Conservation (phyloP, 2,113 vertebrate genomes). For the Cyphomyrus plagiostoma region DNA sequence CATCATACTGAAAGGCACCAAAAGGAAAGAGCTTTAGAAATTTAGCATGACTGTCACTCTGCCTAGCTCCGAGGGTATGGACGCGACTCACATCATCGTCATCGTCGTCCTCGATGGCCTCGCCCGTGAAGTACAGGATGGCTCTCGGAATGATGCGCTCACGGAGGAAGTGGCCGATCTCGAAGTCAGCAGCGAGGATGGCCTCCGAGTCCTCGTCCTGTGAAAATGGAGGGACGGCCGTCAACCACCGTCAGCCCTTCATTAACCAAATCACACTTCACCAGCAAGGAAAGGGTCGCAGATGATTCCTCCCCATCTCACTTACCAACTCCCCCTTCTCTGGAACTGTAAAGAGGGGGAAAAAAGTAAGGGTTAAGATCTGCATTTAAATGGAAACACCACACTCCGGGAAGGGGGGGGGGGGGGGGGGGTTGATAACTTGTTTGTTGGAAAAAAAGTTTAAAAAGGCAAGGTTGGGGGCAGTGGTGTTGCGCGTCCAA, state of each 20-base stretch:
- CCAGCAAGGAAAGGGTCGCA: neutral
- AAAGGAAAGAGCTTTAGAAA: slow-evolving; percentile 25
- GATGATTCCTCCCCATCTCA: neutral
- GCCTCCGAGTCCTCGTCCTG: slow-evolving; percentile 96
- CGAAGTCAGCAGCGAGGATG: slow-evolving; percentile 90
- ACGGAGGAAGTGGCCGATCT: slow-evolving; percentile 96
- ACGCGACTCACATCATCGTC: slow-evolving; percentile 70
- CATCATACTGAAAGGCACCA: slow-evolving; percentile 77
- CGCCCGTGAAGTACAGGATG: slow-evolving; percentile 95
- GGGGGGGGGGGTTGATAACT: too few species aligned
- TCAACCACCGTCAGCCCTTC: neutral
- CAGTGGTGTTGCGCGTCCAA: too few species aligned
- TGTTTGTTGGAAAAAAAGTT: too few species aligned
- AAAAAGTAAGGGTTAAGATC: neutral
- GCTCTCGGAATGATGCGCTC: slow-evolving; percentile 93
- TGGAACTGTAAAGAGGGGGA: slow-evolving; percentile 69
- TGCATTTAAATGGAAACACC: neutral
- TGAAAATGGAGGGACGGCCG: neutral
- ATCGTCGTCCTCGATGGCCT: slow-evolving; percentile 97
- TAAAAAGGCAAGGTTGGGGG: too few species aligned
- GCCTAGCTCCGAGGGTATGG: too few species aligned
- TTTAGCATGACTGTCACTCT: neutral
- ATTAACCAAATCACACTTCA: neutral
- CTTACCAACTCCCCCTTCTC: slow-evolving; percentile 93
- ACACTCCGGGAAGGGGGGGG: neutral